phyloP scores from a whole-genome alignment of 64 coral and sea anemone species.

The Montipora foliosa region DNA sequence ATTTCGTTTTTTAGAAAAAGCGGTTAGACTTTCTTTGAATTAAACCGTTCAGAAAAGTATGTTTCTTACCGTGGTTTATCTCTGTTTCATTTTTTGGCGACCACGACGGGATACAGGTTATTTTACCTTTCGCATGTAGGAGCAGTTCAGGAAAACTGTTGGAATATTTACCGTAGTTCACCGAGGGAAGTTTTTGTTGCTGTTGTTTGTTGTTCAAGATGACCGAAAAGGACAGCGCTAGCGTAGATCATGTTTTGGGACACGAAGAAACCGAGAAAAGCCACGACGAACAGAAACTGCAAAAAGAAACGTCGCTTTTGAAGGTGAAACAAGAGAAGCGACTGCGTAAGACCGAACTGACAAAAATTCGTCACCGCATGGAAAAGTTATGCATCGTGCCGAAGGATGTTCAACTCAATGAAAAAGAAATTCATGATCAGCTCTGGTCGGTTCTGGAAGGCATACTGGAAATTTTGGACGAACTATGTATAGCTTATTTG shows the following conservation, averaged over 20 bases:
- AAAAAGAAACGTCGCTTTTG: slow-evolving; percentile 4
- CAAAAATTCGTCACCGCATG: slow-evolving; percentile 35
- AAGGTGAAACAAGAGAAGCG: slow-evolving; percentile 16
- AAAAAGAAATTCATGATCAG: slow-evolving; percentile 22
- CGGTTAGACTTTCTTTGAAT: too few relatives aligned
- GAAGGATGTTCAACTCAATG: slow-evolving; percentile 17
- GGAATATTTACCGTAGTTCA: background rate
- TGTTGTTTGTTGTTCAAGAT: background rate
- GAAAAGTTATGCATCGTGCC: slow-evolving; percentile 15
- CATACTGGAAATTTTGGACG: background rate
- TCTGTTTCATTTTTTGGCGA: background rate
- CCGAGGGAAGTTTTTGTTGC: background rate
- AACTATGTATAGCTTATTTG: slow-evolving; percentile 45
- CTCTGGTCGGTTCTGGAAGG: slow-evolving; percentile 43
- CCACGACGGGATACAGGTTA: background rate
- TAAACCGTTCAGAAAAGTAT: too few relatives aligned
- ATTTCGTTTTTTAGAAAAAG: too few relatives aligned
- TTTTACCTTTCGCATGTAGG: background rate
- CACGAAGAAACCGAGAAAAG: background rate
- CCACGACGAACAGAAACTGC: background rate
- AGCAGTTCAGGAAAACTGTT: background rate
- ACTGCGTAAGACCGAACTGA: slow-evolving; percentile 12
- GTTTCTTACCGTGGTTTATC: background rate
- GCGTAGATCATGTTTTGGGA: background rate
- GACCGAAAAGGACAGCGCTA: background rate